These are phyloP conservation scores for Neopelma chrysocephalum DNA, from an alignment of 2,797 vertebrate species.

Conservation along the genomic window DNA sequence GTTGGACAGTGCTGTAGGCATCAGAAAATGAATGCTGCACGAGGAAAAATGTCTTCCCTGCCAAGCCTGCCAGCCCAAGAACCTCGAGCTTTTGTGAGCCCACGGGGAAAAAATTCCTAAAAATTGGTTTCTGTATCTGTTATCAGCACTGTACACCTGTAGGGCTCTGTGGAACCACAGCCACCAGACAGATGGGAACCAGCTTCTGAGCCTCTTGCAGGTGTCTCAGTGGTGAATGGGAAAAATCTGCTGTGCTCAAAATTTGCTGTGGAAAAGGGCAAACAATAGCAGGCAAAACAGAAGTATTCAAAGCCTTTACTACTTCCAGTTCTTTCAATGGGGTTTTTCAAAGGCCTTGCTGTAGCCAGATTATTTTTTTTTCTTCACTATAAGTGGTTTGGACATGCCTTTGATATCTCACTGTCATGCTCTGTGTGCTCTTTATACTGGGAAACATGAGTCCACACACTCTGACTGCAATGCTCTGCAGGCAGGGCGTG, in stretches of 20 bases:
- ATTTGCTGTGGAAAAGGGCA: neutral
- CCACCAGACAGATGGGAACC: neutral
- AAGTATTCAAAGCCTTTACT: neutral
- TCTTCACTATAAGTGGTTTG: neutral
- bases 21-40: neutral
- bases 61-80: neutral
- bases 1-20: neutral
- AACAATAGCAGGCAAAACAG: neutral
- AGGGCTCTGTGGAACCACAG: neutral
- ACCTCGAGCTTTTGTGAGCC: neutral
- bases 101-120: neutral
- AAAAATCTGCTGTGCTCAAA: neutral
- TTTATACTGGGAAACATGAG: neutral
- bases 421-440: neutral
- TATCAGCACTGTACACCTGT: neutral
- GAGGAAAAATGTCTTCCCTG: neutral
- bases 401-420: neutral
- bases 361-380: neutral
- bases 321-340: neutral
- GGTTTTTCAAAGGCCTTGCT: neutral
- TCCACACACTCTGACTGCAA: neutral
- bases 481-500: neutral
- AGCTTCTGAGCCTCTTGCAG: neutral
- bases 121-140: neutral
- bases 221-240: neutral